phyloP scores from a whole-genome alignment of 2,113 vertebrate genomes.

The Elephas maximus region DNA sequence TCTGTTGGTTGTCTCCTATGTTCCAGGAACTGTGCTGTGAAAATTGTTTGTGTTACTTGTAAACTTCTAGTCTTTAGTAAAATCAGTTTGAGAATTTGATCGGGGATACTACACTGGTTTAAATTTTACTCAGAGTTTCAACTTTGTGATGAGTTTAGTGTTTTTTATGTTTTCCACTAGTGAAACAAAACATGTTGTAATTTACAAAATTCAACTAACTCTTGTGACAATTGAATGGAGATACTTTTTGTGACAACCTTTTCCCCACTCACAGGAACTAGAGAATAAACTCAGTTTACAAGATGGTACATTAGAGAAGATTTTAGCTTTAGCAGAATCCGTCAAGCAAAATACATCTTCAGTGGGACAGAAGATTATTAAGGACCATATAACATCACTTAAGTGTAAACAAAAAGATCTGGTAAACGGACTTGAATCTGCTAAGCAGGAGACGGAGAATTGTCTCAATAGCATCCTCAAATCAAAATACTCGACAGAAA shows the following conservation, averaged over 20 bases:
- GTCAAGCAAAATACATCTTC: conserved; percentile 87
- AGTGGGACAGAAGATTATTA: conserved; percentile 84
- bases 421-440: conserved; percentile 84
- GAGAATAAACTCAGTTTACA: conserved; percentile 80
- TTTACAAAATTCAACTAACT: conserved; percentile 50
- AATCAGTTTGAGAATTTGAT: conserved; percentile 23
- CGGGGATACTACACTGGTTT: conserved; percentile 20
- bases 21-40: not conserved
- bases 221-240: conserved; percentile 39
- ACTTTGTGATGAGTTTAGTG: conserved; percentile 61
- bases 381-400: conserved; percentile 86
- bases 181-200: not conserved
- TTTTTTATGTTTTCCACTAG: conserved; percentile 56
- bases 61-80: not conserved
- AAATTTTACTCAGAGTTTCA: conserved; percentile 54
- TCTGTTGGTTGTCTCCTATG: not conserved
- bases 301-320: conserved; percentile 76
- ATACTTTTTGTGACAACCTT: conserved; percentile 63
- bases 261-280: conserved; percentile 85
- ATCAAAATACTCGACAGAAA: conserved; percentile 72
- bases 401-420: conserved; percentile 83
- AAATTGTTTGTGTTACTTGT: not conserved
- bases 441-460: conserved; percentile 81
- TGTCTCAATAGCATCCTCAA: conserved; percentile 76
- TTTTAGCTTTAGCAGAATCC: conserved; percentile 84